Evolutionary conservation across 2,113 vertebrate species (phyloP).

Genomic region (Percina caprodes): DNA sequence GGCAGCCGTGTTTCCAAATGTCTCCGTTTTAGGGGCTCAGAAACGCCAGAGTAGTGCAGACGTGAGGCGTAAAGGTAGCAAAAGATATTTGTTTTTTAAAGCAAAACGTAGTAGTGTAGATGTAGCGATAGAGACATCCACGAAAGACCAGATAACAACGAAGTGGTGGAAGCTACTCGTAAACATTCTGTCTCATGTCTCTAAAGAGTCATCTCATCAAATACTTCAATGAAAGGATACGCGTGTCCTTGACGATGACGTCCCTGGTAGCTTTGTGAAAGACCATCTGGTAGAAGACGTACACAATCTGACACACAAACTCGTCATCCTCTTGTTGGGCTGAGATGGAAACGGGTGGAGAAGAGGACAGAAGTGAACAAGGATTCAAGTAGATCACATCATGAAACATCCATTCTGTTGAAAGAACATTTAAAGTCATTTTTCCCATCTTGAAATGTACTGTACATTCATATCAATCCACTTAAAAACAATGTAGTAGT

Average conservation of each 20-base stretch:
- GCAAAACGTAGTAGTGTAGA: no score
- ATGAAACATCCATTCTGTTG: not conserved
- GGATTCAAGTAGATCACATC: not conserved
- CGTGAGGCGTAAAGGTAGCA: no score
- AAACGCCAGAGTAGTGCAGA: no score
- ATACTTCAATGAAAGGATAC: no score
- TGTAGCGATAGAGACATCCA: no score
- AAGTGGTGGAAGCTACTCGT: no score
- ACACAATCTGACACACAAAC: conserved; percentile 97
- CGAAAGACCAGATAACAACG: not conserved
- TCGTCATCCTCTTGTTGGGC: conserved; percentile 96
- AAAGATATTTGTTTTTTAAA: no score
- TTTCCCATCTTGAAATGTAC: not conserved
- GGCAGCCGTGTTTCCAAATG: no score
- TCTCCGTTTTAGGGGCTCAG: no score
- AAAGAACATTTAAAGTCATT: not conserved
- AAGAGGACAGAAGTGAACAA: not conserved
- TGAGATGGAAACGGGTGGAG: conserved; percentile 61
- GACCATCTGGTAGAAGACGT: conserved; percentile 97
- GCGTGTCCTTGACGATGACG: conserved; percentile 94
- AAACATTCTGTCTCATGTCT: not conserved
- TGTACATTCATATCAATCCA: not conserved
- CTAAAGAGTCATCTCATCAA: not conserved
- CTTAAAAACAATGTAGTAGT: not conserved
- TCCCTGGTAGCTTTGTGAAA: conserved; percentile 96